Evolutionary conservation across 2,797 vertebrate genomes (phyloP).

Genomic region (Acestrorhynchus altus): DNA sequence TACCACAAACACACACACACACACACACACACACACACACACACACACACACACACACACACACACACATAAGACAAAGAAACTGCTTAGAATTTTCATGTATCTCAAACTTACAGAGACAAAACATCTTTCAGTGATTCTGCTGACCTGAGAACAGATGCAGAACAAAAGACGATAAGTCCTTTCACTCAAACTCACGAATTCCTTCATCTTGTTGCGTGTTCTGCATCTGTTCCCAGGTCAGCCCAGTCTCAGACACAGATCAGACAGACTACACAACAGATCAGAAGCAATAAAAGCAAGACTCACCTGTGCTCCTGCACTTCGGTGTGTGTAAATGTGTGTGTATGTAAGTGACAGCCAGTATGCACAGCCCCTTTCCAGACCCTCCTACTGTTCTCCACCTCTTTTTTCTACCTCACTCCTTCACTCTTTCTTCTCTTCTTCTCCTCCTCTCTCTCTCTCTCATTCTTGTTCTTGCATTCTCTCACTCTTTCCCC

Average conservation of each 20-base stretch:
- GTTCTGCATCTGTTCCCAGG: background rate
- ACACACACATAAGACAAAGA: no score
- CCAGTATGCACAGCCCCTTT: slow-evolving; percentile 55
- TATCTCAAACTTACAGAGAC: background rate
- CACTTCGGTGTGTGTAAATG: slow-evolving; percentile 28
- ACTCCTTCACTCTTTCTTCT: slow-evolving; percentile 19
- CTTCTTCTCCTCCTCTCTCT: slow-evolving; percentile 10
- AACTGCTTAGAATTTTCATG: no score
- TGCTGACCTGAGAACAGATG: background rate
- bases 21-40: no score
- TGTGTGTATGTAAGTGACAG: slow-evolving; percentile 36
- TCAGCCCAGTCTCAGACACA: background rate
- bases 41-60: no score
- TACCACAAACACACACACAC: no score
- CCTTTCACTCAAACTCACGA: no score
- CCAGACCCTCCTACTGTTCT: slow-evolving; percentile 64
- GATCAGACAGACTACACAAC: background rate
- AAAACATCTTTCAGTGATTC: background rate
- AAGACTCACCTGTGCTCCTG: slow-evolving; percentile 60
- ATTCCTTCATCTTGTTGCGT: no score
- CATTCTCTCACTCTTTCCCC: slow-evolving; percentile 3
- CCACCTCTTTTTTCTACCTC: slow-evolving; percentile 27
- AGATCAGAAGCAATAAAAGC: slow-evolving; percentile 4
- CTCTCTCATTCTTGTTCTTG: background rate
- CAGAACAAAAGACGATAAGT: background rate